Evolutionary conservation across 1,140 invertebrate species (phyloP).

Genomic region (Hermetia illucens): DNA sequence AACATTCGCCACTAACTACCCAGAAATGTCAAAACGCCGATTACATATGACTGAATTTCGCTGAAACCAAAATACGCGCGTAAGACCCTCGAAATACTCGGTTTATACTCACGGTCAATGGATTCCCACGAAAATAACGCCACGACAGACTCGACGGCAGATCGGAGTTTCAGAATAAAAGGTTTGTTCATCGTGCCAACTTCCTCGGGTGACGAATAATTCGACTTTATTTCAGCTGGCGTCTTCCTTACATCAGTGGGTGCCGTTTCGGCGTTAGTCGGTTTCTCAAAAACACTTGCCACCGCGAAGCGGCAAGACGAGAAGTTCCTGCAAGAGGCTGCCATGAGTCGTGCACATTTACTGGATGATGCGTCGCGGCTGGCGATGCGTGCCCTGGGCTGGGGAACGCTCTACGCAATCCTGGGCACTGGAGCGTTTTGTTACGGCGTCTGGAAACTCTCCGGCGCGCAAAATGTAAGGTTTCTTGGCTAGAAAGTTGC

Average conservation of each 20-base stretch:
- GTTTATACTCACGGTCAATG: too few species aligned
- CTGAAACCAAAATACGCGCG: too few species aligned
- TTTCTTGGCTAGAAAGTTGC: constrained; percentile 2
- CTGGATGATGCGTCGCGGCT: constrained; percentile 62
- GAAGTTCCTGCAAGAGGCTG: constrained; percentile 62
- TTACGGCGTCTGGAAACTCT: constrained; percentile 76
- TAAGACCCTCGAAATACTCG: too few species aligned
- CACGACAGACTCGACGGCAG: too few species aligned
- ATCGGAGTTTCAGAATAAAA: constrained; percentile 20
- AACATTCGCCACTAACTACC: too few species aligned
- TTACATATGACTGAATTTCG: too few species aligned
- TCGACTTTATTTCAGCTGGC: constrained; percentile 44
- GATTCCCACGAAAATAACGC: too few species aligned
- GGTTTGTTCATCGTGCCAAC: constrained; percentile 11
- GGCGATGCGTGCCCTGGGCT: constrained; percentile 67
- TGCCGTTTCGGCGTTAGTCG: constrained; percentile 62
- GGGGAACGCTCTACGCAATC: constrained; percentile 76
- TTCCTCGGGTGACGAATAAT: too few species aligned
- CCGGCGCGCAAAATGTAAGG: constrained; percentile 63
- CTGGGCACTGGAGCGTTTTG: constrained; percentile 66
- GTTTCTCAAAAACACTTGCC: constrained; percentile 65
- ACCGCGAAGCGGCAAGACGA: constrained; percentile 67
- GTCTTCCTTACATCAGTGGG: constrained; percentile 62
- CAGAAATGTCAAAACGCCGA: too few species aligned
- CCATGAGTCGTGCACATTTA: constrained; percentile 44